Evolutionary conservation across 2,888 invertebrate genomes (phyloP).

Genomic region (Mesopsocus fuscifrons): DNA sequence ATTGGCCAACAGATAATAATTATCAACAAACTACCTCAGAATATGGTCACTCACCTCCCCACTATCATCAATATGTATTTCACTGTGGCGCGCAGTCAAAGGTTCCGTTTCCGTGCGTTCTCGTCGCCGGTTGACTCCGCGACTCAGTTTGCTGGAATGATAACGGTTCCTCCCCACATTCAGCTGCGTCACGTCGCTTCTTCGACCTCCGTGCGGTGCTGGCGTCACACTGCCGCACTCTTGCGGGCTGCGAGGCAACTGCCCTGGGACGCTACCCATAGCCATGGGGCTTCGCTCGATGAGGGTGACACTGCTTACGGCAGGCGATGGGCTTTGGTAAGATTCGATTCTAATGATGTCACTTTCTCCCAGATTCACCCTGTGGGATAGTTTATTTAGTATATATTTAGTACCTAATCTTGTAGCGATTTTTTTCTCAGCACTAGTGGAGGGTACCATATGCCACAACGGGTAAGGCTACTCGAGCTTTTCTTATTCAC

Average conservation of each 20-base stretch:
- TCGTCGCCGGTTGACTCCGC: conserved; percentile 2
- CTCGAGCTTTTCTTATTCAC: no score
- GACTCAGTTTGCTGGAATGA: conserved; percentile 5
- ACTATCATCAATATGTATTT: conserved; percentile 7
- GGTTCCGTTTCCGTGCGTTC: background rate
- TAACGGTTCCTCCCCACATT: conserved; percentile 4
- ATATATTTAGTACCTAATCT: no score
- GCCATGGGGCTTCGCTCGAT: conserved; percentile 2
- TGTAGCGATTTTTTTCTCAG: no score
- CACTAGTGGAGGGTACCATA: no score
- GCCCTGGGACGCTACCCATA: background rate
- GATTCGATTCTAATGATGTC: conserved; percentile 2
- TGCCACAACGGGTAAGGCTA: no score
- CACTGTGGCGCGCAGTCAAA: background rate
- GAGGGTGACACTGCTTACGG: conserved; percentile 7
- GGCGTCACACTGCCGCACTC: background rate
- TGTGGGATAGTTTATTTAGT: no score
- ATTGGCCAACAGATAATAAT: no score
- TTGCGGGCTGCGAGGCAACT: no score
- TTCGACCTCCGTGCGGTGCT: background rate
- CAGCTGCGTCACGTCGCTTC: background rate
- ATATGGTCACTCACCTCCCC: background rate
- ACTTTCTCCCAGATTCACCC: no score
- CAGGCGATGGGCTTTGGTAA: conserved; percentile 6
- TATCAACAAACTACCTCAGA: no score